These are phyloP conservation scores for Fregata magnificens DNA, from an alignment of 2,113 vertebrate genomes.

Conservation along the genomic window DNA sequence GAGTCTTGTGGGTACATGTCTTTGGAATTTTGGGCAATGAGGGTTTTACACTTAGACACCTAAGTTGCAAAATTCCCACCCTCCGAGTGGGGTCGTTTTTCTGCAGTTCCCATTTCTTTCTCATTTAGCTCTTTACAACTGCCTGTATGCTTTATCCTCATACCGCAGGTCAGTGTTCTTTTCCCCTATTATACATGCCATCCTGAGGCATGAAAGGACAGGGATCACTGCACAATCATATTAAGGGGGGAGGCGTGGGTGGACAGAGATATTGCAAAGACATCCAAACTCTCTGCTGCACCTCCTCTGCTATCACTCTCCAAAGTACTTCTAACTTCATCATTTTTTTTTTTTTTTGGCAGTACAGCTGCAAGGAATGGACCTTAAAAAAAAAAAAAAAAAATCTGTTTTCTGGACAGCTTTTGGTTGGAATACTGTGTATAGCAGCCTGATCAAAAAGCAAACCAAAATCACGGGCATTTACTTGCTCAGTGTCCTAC, in stretches of 20 bases:
- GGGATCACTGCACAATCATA: background rate
- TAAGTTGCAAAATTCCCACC: background rate
- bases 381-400: background rate
- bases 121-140: background rate
- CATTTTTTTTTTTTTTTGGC: background rate
- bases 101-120: background rate
- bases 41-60: background rate
- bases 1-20: background rate
- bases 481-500: background rate
- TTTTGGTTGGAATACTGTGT: background rate
- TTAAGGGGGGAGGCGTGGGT: background rate
- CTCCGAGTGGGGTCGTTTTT: fast-evolving
- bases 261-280: background rate
- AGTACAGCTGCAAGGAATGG: background rate
- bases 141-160: background rate
- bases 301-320: background rate
- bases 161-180: background rate
- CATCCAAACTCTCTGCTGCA: background rate
- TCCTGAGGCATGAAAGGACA: background rate
- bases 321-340: background rate
- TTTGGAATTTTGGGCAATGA: background rate
- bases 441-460: background rate
- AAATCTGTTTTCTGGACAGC: background rate
- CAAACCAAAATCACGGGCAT: background rate
- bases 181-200: background rate